Conservation (phyloP, 2,113 vertebrate species). For the Turnix velox region DNA sequence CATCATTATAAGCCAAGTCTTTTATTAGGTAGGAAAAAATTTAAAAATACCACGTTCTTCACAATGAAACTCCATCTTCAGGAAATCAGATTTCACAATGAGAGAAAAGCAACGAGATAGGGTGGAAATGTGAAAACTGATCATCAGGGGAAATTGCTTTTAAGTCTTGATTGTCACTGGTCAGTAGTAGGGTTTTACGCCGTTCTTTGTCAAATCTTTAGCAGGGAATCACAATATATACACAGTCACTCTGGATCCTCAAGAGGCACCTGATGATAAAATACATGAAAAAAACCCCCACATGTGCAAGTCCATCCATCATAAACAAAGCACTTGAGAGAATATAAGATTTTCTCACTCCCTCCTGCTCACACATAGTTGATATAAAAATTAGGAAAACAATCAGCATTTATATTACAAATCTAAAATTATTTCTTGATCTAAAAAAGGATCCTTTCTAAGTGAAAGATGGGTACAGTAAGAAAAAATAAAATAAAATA, state of each 20-base stretch:
- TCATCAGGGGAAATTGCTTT: not conserved
- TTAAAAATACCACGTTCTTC: not conserved
- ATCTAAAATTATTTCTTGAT: not conserved
- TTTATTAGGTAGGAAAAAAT: not conserved
- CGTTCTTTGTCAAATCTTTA: conserved; percentile 24
- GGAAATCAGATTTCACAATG: not conserved
- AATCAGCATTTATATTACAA: not conserved
- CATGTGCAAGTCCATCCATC: not conserved
- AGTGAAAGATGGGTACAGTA: not conserved
- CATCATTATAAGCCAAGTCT: not conserved
- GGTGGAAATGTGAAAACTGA: not conserved
- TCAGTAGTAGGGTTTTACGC: not conserved
- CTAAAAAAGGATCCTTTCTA: not conserved
- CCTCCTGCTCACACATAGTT: not conserved
- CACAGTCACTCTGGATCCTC: not conserved
- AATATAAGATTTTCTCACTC: not conserved
- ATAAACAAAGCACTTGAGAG: not conserved
- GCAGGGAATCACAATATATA: not conserved
- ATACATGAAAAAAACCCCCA: not conserved
- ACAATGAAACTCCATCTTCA: not conserved
- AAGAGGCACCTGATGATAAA: not conserved
- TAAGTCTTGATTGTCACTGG: not conserved
- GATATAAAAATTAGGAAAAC: not conserved
- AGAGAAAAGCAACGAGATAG: not conserved
- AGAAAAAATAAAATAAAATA: not conserved